Evolutionary conservation across 2,113 vertebrate genomes (phyloP).

Genomic region (Macquaria australasica): DNA sequence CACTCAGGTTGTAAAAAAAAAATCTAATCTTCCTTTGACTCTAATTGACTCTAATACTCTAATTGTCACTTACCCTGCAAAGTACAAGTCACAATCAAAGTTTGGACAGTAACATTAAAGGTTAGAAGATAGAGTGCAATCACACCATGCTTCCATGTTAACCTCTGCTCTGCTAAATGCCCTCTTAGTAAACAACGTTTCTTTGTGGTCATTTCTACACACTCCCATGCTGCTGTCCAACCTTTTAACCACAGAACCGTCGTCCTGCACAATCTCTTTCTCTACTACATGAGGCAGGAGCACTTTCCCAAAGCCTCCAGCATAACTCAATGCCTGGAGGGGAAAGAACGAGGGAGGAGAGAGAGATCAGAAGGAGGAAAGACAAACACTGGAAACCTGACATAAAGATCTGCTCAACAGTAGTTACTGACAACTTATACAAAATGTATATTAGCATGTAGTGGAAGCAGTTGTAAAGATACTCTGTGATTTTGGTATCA

Average conservation of each 20-base stretch:
- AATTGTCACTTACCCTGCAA: neutral
- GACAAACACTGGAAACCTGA: neutral
- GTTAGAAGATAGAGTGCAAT: neutral
- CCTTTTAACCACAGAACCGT: conserved; percentile 96
- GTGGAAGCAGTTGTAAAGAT: neutral
- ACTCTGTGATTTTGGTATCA: neutral
- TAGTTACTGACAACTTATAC: too few relatives aligned
- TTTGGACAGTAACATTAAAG: neutral
- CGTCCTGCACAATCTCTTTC: conserved; percentile 89
- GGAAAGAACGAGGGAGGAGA: conserved; percentile 45
- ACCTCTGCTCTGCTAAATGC: neutral
- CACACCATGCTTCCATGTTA: conserved; percentile 41
- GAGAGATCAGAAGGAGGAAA: conserved; percentile 5
- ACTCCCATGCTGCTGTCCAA: conserved; percentile 85
- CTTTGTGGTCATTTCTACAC: conserved; percentile 3
- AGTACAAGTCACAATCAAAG: neutral
- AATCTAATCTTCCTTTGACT: neutral
- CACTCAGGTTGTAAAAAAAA: neutral
- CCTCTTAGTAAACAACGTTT: neutral
- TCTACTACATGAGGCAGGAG: conserved; percentile 91
- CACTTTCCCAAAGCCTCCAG: conserved; percentile 88
- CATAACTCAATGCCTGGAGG: conserved; percentile 91
- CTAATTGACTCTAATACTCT: too few relatives aligned
- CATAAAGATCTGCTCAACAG: neutral
- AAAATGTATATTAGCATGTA: neutral